phyloP scores from a whole-genome alignment of 2,113 vertebrate genomes.

The Mungos mungo region DNA sequence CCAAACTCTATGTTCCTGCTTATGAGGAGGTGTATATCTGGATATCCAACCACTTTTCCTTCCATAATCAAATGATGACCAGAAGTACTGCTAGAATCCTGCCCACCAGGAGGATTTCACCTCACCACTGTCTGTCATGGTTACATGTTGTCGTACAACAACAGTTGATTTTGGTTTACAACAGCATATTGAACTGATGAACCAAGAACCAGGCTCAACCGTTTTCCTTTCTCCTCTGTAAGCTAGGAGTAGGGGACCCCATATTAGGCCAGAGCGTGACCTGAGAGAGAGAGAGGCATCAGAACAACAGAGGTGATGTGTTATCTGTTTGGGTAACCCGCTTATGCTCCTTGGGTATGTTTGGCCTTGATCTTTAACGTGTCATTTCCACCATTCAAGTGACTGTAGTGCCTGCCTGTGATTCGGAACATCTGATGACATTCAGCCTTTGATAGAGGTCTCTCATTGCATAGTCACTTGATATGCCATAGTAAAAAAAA shows the following conservation, averaged over 20 bases:
- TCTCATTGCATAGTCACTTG: not conserved
- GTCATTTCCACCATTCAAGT: not conserved
- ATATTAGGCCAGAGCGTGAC: not conserved
- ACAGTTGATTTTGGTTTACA: not conserved
- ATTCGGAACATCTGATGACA: not conserved
- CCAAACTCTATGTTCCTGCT: not conserved
- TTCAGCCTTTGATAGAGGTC: not conserved
- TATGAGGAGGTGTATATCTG: not conserved
- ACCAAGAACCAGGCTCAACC: not conserved
- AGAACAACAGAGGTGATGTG: not conserved
- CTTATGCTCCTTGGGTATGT: not conserved
- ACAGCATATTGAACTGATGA: not conserved
- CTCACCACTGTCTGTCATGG: not conserved
- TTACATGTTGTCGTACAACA: not conserved
- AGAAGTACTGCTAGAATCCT: not conserved
- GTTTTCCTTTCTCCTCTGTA: not conserved
- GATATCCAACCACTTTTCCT: not conserved
- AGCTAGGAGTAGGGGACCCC: not conserved
- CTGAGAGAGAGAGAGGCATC: not conserved
- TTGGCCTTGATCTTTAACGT: not conserved
- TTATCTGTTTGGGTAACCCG: not conserved
- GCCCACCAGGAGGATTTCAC: not conserved
- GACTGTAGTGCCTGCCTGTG: not conserved
- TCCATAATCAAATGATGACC: not conserved
- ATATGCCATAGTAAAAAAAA: not conserved